A percentile compares a stretch with the other conserved stretches of the same genome.
Evolutionary conservation across 2,797 vertebrate genomes (phyloP).

Genomic region (Chromobotia macracanthus): DNA sequence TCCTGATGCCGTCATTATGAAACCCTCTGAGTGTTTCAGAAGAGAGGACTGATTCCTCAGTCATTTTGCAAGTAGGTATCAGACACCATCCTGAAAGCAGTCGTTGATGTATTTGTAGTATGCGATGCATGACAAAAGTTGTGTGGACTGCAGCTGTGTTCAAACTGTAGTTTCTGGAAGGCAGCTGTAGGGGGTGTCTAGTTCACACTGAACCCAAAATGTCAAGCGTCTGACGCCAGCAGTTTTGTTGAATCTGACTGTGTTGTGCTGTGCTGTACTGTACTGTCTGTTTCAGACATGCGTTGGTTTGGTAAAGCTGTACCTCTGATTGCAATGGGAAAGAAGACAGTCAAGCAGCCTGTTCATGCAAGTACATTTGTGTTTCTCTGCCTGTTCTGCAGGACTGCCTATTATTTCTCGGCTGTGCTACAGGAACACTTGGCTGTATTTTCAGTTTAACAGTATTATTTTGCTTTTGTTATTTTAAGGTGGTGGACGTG

Average conservation of each 20-base stretch:
- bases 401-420: too few species aligned
- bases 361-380: conserved; percentile 82
- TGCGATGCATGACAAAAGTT: too few species aligned
- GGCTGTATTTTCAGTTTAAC: too few species aligned
- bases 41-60: conserved; percentile 95
- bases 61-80: conserved; percentile 86
- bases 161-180: not conserved
- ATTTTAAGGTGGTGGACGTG: conserved; percentile 88
- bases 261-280: conserved; percentile 28
- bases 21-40: conserved; percentile 91
- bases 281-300: conserved; percentile 76
- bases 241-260: too few species aligned
- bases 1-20: conserved; percentile 90
- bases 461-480: not conserved
- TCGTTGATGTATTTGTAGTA: not conserved
- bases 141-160: too few species aligned
- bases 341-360: conserved; percentile 91
- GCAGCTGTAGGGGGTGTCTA: not conserved
- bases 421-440: too few species aligned
- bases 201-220: not conserved
- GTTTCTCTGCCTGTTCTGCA: too few species aligned
- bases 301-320: conserved; percentile 84
- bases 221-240: too few species aligned
- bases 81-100: not conserved
- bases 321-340: conserved; percentile 85